These are phyloP conservation scores for Tragelaphus scriptus DNA, from an alignment of 2,113 vertebrate species.

Conservation along the genomic window DNA sequence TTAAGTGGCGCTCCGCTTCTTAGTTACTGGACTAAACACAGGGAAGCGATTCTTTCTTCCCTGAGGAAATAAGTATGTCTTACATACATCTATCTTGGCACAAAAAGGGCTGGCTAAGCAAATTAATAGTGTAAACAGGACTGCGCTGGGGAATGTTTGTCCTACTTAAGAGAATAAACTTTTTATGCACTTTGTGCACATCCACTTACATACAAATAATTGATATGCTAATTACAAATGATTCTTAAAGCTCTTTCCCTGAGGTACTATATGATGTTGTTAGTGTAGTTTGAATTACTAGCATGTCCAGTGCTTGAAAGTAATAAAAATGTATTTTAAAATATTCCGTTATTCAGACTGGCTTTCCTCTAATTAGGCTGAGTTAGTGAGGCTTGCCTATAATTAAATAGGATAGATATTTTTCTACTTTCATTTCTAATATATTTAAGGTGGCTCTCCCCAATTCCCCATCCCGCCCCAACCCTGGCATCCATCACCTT, in stretches of 20 bases:
- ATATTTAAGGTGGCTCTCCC: background rate
- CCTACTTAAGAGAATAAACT: slow-evolving; percentile 70
- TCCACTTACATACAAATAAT: slow-evolving; percentile 67
- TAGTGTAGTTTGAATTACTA: slow-evolving; percentile 61
- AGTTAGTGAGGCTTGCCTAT: slow-evolving; percentile 49
- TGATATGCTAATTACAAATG: slow-evolving; percentile 68
- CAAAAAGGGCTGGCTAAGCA: slow-evolving; percentile 70
- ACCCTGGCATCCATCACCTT: background rate
- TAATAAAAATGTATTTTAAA: slow-evolving; percentile 58
- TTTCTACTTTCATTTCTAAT: slow-evolving; percentile 26
- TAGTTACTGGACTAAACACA: slow-evolving; percentile 72
- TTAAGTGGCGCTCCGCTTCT: slow-evolving; percentile 59
- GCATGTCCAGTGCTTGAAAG: slow-evolving; percentile 44
- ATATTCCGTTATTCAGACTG: slow-evolving; percentile 41
- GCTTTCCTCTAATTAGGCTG: slow-evolving; percentile 47
- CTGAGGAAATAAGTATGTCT: slow-evolving; percentile 73
- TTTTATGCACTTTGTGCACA: slow-evolving; percentile 66
- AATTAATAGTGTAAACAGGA: slow-evolving; percentile 73
- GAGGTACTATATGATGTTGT: slow-evolving; percentile 40
- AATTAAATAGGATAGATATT: slow-evolving; percentile 48
- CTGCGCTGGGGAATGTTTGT: slow-evolving; percentile 64
- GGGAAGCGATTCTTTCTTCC: slow-evolving; percentile 72
- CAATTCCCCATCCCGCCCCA: background rate
- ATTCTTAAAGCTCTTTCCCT: slow-evolving; percentile 54
- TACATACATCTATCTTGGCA: slow-evolving; percentile 73